Base-by-base conservation (phyloP, 2,113 vertebrate genomes). In the Carassius carassius region DNA sequence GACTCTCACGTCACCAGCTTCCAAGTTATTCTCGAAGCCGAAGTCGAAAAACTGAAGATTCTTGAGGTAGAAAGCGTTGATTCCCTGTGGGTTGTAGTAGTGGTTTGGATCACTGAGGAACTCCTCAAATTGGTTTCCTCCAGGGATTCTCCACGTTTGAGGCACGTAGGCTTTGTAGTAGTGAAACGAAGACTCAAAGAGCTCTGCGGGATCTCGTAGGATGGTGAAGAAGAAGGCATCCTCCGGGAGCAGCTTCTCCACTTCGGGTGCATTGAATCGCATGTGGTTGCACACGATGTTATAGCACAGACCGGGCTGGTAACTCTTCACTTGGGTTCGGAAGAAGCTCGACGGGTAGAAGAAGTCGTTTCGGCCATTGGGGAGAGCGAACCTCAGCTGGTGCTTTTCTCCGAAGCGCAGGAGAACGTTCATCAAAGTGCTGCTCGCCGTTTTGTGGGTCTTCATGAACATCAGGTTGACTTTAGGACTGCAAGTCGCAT, bases 221-320 rank as follows among this genome's bases (percentile, higher is more conserved):
- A 99, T 97, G 0, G 97, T 98, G 87, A 99, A 88, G 32, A 96
- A 99, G 29, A 89, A 67, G 6, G 97, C 25, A 0, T 96, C 93
- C 0, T 90, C 84, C 0, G 95, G 95, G 87, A 99, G 91, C 23
- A 99, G 93, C 84, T 93, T 89, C 13, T 93, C 92, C 29, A 99
- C 96, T 86, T 99, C 97, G 0, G 90, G 86, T 3, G 93, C 95
- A 72, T 94, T 91, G 86, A 99, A 99, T 74, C 98, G 96, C 98
- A 99, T 98, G 93, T 99, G 97, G 94, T 98, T 99, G 88, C 97
- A 97, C 60, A 99, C 91, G 44, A 99, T 94, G 87, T 99, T 98
- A 92, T 96, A 99, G 90, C 97, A 99, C 0, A 90, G 86, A 0
- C 97, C 97, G 0, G 96, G 96, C 19, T 21, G 93, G 92, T 98